A percentile compares a stretch with the other conserved stretches of the same genome.
These are phyloP conservation scores for Sarcophaga variegata DNA, from an alignment of 2,888 invertebrate species.

Conservation along the genomic window DNA sequence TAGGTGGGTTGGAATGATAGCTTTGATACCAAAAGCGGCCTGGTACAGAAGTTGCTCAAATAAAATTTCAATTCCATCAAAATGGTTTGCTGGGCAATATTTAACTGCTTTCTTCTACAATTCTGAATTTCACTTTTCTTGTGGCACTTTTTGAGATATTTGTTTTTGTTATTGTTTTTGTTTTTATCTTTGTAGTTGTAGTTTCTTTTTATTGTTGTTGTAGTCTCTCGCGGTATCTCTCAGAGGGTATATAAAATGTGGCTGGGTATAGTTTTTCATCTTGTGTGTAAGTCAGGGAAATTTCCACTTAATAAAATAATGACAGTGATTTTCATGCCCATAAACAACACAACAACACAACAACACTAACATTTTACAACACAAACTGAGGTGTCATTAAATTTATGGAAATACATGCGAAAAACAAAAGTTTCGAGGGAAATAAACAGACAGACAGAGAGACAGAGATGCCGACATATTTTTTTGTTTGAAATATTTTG, in stretches of 20 bases:
- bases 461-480: too few relatives aligned
- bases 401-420: constrained; percentile 11
- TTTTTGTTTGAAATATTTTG: neutral
- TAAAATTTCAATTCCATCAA: too few relatives aligned
- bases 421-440: neutral
- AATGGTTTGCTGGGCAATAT: too few relatives aligned
- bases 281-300: constrained; percentile 72
- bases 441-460: neutral
- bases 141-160: neutral
- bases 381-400: neutral
- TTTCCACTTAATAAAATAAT: constrained; percentile 79
- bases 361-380: neutral
- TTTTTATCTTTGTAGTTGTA: neutral
- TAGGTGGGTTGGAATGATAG: too few relatives aligned
- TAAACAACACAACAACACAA: neutral
- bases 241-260: constrained; percentile 15
- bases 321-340: constrained; percentile 67
- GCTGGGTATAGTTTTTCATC: neutral
- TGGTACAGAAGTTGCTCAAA: too few relatives aligned
- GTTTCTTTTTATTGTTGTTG: neutral
- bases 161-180: neutral
- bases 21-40: too few relatives aligned
- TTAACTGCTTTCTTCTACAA: neutral
- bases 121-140: constrained; percentile 6
- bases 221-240: neutral